phyloP scores from a whole-genome alignment of 2,113 vertebrate species.

The human (Homo sapiens) region GRCh38 chr19:36952501-36953000 shows the following conservation, averaged over 20 bases:
- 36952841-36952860: conserved; percentile 28
- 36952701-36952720: conserved; percentile 56
- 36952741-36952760: not conserved
- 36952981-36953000: not conserved
- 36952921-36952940: conserved; percentile 8
- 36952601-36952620: conserved; percentile 17
- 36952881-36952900: conserved; percentile 28
- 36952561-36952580: conserved; percentile 28
- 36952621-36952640: not conserved
- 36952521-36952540: conserved; percentile 39
- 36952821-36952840: not conserved
- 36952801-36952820: not conserved
- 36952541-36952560: conserved; percentile 36
- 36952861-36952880: conserved; percentile 33
- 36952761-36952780: conserved; percentile 46
- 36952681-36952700: not conserved
- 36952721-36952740: not conserved
- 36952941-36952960: not conserved
- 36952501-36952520: conserved; percentile 28
- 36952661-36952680: conserved; percentile 56
- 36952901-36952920: not conserved
- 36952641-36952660: conserved; percentile 10
- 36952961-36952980: conserved; percentile 6
- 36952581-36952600: conserved; percentile 32
- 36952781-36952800: not conserved